Conservation (phyloP, 2,797 vertebrate species). For the Telmatherina bonti region DNA sequence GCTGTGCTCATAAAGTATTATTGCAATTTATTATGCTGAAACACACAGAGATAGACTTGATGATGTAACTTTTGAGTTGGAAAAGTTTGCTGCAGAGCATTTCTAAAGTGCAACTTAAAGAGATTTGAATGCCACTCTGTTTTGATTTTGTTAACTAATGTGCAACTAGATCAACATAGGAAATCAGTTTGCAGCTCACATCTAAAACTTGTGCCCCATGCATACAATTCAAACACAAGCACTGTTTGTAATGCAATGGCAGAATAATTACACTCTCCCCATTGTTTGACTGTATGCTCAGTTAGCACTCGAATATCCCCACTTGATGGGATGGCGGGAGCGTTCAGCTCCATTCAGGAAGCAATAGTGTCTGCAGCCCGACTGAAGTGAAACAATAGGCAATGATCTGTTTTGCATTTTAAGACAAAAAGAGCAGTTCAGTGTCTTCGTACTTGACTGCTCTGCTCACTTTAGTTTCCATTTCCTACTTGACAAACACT, state of each 20-base stretch:
- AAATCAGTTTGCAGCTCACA: conserved; percentile 6
- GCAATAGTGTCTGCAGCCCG: background rate
- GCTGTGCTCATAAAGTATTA: background rate
- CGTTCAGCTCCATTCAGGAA: conserved; percentile 47
- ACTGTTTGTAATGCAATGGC: conserved; percentile 29
- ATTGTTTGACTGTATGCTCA: conserved; percentile 44
- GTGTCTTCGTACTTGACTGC: conserved; percentile 16
- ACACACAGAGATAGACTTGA: conserved; percentile 24
- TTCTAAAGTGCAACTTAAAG: background rate
- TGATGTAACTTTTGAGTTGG: conserved; percentile 28
- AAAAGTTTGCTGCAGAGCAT: background rate
- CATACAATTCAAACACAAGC: conserved; percentile 40
- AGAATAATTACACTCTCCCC: background rate
- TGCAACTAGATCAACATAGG: background rate
- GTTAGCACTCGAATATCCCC: conserved; percentile 39
- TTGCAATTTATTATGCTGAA: conserved; percentile 48
- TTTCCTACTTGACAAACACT: conserved; percentile 40
- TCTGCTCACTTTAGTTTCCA: conserved; percentile 42
- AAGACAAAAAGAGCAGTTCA: conserved; percentile 14
- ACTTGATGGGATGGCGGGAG: conserved; percentile 6
- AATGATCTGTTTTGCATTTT: conserved; percentile 29
- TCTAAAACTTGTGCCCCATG: background rate
- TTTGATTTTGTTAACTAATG: background rate
- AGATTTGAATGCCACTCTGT: background rate
- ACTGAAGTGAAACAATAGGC: conserved; percentile 22